Percentiles rank a stretch among this genome's conserved stretches.
Conservation (phyloP, 2,797 vertebrate genomes). For the Octomys mimax region DNA sequence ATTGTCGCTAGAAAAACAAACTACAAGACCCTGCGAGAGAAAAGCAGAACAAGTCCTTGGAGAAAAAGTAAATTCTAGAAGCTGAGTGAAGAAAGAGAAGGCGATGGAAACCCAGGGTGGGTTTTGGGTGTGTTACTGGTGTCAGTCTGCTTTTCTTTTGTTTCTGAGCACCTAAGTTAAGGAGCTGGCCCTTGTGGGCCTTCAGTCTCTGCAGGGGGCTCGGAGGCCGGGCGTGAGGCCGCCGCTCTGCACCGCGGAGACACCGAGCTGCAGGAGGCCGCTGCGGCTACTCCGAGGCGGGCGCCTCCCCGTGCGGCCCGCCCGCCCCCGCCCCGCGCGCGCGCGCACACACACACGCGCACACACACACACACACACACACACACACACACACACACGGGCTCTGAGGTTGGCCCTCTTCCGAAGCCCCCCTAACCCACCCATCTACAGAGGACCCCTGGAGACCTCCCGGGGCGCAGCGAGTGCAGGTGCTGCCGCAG, state of each 20-base stretch:
- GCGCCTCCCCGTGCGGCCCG: no score
- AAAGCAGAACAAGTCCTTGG: not conserved
- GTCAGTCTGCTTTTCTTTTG: not conserved
- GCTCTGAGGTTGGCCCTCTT: no score
- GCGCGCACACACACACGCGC: no score
- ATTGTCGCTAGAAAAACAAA: constrained; percentile 48
- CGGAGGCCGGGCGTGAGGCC: not conserved
- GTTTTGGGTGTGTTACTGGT: not conserved
- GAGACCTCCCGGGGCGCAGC: no score
- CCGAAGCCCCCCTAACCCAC: no score
- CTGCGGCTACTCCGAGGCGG: not conserved
- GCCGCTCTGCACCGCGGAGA: not conserved
- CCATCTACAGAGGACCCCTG: no score
- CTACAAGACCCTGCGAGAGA: not conserved
- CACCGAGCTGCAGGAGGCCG: no score
- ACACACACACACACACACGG: no score
- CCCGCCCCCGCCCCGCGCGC: no score
- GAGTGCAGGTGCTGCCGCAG: no score
- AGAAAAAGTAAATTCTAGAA: constrained; percentile 9
- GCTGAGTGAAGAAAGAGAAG: constrained; percentile 21
- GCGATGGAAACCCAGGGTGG: not conserved
- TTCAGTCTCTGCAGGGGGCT: not conserved
- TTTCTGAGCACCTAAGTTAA: constrained; percentile 38
- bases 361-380: no score
- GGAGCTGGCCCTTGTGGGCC: not conserved